phyloP scores from a whole-genome alignment of 30 jellyfish, hydroid and myxozoan genomes.

The Chrysaora quinquecirrha region DNA sequence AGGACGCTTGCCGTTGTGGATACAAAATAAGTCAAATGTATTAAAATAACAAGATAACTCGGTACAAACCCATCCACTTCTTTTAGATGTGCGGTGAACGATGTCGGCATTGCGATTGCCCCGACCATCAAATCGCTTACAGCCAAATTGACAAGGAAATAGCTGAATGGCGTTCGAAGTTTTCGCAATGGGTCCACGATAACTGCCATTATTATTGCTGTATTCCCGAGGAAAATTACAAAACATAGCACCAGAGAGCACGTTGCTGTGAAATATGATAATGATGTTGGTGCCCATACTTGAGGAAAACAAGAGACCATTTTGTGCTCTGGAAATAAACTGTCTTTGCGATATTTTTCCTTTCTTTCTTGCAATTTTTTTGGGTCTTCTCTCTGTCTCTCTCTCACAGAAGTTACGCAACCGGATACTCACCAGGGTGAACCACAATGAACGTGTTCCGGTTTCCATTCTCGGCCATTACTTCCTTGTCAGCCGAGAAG shows the following conservation, averaged over 20 bases:
- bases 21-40: conserved; percentile 62
- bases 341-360: too few species aligned
- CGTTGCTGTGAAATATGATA: conserved; percentile 79
- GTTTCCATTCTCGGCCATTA: too few species aligned
- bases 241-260: conserved; percentile 36
- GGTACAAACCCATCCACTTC: conserved; percentile 69
- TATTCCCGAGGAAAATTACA: conserved; percentile 64
- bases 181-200: conserved; percentile 70
- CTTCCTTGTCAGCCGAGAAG: too few species aligned
- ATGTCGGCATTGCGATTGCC: conserved; percentile 61
- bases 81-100: conserved; percentile 61
- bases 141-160: conserved; percentile 77
- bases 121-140: conserved; percentile 83
- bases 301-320: conserved; percentile 44
- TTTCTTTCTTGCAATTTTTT: not conserved
- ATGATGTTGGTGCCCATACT: conserved; percentile 83
- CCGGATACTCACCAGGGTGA: not conserved
- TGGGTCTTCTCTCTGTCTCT: not conserved
- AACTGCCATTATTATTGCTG: conserved; percentile 59
- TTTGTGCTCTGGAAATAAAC: too few species aligned
- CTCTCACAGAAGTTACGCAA: not conserved
- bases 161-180: conserved; percentile 84
- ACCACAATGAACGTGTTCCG: not conserved
- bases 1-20: conserved; percentile 84
- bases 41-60: conserved; percentile 24